Conservation (phyloP, 2,888 invertebrate genomes). For the Aspidapion aeneum region DNA sequence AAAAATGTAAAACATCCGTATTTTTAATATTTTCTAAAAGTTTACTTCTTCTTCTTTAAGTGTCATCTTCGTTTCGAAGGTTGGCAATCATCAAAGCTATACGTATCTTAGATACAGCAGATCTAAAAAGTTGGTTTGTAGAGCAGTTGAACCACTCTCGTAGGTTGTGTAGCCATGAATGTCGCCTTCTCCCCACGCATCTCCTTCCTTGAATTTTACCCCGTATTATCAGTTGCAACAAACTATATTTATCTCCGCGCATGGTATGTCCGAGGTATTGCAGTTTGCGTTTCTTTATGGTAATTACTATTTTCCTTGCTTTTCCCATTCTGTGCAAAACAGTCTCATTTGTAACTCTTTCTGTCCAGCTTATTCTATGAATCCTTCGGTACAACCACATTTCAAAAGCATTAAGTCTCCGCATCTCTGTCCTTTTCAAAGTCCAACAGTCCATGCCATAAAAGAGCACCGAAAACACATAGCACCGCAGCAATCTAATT, state of each 20-base stretch:
- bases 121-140: neutral
- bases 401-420: too few relatives aligned
- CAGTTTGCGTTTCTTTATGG: neutral
- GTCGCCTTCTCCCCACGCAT: neutral
- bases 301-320: too few relatives aligned
- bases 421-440: too few relatives aligned
- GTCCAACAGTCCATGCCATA: too few relatives aligned
- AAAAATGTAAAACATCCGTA: too few relatives aligned
- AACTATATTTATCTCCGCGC: neutral
- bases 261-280: neutral
- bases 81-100: neutral
- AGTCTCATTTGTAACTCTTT: too few relatives aligned
- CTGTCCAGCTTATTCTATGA: too few relatives aligned
- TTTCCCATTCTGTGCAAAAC: too few relatives aligned
- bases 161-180: neutral
- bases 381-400: too few relatives aligned
- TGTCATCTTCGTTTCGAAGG: neutral
- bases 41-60: neutral
- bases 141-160: neutral
- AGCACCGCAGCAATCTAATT: too few relatives aligned
- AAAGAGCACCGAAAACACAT: too few relatives aligned
- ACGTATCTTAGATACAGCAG: neutral
- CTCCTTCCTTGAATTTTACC: neutral
- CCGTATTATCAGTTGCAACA: neutral
- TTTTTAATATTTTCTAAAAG: too few relatives aligned